Conservation (phyloP, 1,140 invertebrate species). For the Macrocentrus cingulum region DNA sequence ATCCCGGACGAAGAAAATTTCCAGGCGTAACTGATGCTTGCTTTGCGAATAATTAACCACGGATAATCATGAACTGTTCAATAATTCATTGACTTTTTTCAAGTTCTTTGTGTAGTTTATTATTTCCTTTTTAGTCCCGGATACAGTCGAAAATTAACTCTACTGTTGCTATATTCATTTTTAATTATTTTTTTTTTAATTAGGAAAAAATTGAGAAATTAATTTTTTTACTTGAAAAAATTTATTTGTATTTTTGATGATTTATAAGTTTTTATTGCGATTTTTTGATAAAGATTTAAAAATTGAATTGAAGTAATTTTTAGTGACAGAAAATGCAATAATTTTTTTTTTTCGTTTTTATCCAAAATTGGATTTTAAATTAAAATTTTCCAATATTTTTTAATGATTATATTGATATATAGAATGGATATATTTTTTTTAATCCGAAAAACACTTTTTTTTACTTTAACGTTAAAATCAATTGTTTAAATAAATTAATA, state of each 20-base stretch:
- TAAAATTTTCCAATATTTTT: no score
- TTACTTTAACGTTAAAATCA: no score
- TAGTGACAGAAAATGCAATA: not conserved
- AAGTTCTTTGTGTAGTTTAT: constrained; percentile 1
- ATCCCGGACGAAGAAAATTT: constrained; percentile 10
- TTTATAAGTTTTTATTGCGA: not conserved
- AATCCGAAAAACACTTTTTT: no score
- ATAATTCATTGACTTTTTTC: constrained; percentile 8
- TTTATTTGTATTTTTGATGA: not conserved
- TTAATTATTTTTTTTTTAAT: no score
- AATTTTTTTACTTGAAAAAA: no score
- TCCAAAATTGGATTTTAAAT: no score
- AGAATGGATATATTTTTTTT: no score
- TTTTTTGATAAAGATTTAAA: not conserved
- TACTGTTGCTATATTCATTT: not conserved
- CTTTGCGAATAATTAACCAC: constrained; percentile 22
- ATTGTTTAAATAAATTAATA: no score
- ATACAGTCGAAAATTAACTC: not conserved
- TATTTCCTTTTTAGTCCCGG: not conserved
- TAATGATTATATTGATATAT: no score
- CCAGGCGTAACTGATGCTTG: constrained; percentile 9
- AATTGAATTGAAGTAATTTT: not conserved
- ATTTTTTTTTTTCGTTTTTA: not conserved
- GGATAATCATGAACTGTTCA: constrained; percentile 13
- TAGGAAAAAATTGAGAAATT: no score